Evolutionary conservation across 2,888 invertebrate genomes (phyloP).

Genomic region (Cistogaster globosa): DNA sequence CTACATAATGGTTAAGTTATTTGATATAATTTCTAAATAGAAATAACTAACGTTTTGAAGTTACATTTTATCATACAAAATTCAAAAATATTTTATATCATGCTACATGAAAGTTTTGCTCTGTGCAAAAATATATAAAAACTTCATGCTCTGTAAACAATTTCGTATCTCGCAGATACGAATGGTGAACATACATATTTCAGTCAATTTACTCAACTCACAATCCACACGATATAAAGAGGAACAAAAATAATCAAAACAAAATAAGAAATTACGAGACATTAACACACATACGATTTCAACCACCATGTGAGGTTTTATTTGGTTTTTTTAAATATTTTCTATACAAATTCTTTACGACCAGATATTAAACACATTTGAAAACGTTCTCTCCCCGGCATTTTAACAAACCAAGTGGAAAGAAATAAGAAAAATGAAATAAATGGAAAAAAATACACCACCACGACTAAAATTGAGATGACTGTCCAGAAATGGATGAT

Average conservation of each 20-base stretch:
- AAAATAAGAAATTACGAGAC: conserved; percentile 56
- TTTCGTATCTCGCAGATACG: conserved; percentile 24
- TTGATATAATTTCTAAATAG: too few relatives aligned
- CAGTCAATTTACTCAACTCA: conserved; percentile 52
- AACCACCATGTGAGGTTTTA: conserved; percentile 68
- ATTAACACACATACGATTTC: conserved; percentile 49
- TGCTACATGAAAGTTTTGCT: conserved; percentile 30
- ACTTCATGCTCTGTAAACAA: conserved; percentile 18
- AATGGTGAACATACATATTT: conserved; percentile 1
- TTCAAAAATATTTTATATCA: conserved; percentile 25
- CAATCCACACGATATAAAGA: conserved; percentile 57
- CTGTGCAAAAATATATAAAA: neutral
- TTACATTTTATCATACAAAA: neutral
- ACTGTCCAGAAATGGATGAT: neutral
- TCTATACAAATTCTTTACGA: conserved; percentile 34
- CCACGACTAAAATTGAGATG: conserved; percentile 11
- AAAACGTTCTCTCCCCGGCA: conserved; percentile 51
- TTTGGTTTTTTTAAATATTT: conserved; percentile 25
- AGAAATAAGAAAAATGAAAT: conserved; percentile 8
- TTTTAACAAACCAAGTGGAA: conserved; percentile 49
- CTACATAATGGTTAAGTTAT: too few relatives aligned
- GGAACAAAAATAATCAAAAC: conserved; percentile 63
- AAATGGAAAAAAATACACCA: conserved; percentile 34
- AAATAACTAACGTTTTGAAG: neutral
- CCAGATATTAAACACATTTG: conserved; percentile 30